Evolutionary conservation across 2,888 invertebrate genomes (phyloP), one percentile per base, ranked within the genome.

Genomic region (Drosophila kanekoi): DNA sequence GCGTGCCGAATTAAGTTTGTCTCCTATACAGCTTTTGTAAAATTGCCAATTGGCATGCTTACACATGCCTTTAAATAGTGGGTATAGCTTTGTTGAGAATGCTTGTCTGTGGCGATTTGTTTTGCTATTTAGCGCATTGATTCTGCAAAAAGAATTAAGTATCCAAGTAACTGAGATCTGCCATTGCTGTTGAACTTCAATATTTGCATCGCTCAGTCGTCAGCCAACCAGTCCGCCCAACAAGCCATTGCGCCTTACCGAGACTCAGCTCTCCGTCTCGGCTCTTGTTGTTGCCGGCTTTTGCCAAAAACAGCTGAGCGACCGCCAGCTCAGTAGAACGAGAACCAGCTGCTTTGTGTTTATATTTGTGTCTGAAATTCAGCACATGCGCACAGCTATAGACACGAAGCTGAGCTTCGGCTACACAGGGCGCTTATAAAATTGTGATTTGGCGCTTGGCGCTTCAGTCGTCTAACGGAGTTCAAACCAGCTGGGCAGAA

Each of bases 401-500:
- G 58, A 33, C 76, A 69, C 75, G 84, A 85, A 75, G 75, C 75
- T 66, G 48, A 72, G 81, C 79, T 81, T 87, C 81, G 78, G 79
- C 52, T 54, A 20, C 38, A 44, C 59, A 57, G 66, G 59, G 66
- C 70, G 67, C 67, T 59, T 82, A 82, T 82, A 82, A 82, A 87
- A 78, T 72, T 64, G 84, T 69, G 81, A 64, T 63, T 76, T 53
- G 61, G 61, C 66, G 75, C 60, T 67, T 58, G 64, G 35, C 79
- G 71, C 61, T 66, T 87, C 85, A 83, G 87, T 83, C 67, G 85
- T 83, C 81, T 87, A 87, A 87, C 82, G 79, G 87, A 87, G 85
- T 84, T 84, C 63, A 67, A 84, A 67, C 59, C 61, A 71, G 81
- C 79, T 84, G 78, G 87, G 68, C 72, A 72, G 54, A 68, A 64